Conservation (phyloP, 2,113 vertebrate species). For the Sminthopsis crassicaudata region DNA sequence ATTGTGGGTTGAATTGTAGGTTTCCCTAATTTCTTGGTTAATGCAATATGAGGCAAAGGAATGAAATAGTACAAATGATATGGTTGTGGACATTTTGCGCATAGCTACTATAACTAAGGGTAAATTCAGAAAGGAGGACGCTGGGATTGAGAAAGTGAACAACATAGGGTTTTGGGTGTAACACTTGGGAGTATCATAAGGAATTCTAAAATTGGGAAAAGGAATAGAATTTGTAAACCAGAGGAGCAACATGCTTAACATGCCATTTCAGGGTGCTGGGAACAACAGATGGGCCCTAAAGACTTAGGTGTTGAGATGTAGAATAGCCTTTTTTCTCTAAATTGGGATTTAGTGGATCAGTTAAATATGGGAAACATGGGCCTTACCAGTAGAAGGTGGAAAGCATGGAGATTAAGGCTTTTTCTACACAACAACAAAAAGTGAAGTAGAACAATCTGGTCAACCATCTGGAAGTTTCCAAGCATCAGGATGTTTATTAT, state of each 20-base stretch:
- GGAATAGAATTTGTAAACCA: constrained; percentile 27
- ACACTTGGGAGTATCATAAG: constrained; percentile 23
- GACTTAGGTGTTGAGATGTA: not conserved
- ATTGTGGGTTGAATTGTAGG: not conserved
- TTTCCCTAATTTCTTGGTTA: constrained; percentile 25
- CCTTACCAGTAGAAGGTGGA: constrained; percentile 26
- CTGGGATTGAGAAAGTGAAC: constrained; percentile 7
- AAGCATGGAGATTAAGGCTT: constrained; percentile 37
- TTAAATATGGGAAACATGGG: constrained; percentile 15
- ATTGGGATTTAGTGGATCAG: not conserved
- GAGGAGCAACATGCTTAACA: not conserved
- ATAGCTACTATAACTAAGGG: constrained; percentile 1
- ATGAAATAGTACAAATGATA: not conserved
- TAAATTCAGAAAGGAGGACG: constrained; percentile 3
- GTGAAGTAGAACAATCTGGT: constrained; percentile 23
- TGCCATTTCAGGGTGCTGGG: not conserved
- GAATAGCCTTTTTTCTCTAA: constrained; percentile 25
- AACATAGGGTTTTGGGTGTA: constrained; percentile 27
- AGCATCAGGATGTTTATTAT: constrained; percentile 43
- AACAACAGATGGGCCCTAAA: not conserved
- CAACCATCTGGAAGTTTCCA: constrained; percentile 25
- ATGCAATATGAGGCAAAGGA: not conserved
- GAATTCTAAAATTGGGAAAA: not conserved
- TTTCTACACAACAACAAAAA: constrained; percentile 17
- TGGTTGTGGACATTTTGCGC: constrained; percentile 23